Evolutionary conservation across 2,797 vertebrate species (phyloP).

Genomic region (Chloroceryle amazona): DNA sequence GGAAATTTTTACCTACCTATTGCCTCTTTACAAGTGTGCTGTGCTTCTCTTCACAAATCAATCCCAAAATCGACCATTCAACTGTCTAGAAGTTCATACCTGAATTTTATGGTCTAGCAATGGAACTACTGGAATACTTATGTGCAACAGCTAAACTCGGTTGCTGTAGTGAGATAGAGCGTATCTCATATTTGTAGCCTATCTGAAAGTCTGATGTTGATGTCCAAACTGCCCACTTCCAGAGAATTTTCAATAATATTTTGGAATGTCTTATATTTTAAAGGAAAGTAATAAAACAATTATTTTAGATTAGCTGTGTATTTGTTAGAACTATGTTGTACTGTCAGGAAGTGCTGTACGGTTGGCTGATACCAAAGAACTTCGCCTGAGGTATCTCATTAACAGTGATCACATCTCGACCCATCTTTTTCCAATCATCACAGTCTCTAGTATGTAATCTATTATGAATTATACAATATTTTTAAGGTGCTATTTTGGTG

Average conservation of each 20-base stretch:
- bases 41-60: background rate
- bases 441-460: background rate
- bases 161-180: background rate
- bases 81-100: background rate
- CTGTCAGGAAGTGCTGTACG: background rate
- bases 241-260: background rate
- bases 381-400: background rate
- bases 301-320: background rate
- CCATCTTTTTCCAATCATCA: background rate
- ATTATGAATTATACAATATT: background rate
- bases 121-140: background rate
- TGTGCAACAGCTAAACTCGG: background rate
- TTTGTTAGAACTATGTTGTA: background rate
- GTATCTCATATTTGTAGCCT: background rate
- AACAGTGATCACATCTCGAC: background rate
- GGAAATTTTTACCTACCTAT: background rate
- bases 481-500: background rate
- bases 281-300: background rate
- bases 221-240: background rate
- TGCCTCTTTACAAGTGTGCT: background rate
- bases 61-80: background rate
- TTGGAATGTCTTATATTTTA: background rate
- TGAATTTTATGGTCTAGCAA: background rate
- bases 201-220: background rate
- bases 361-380: background rate